Percentiles rank a stretch among this genome's conserved stretches.
These are phyloP conservation scores for Hystrix cristata DNA, from an alignment of 2,113 vertebrate genomes.

Conservation along the genomic window DNA sequence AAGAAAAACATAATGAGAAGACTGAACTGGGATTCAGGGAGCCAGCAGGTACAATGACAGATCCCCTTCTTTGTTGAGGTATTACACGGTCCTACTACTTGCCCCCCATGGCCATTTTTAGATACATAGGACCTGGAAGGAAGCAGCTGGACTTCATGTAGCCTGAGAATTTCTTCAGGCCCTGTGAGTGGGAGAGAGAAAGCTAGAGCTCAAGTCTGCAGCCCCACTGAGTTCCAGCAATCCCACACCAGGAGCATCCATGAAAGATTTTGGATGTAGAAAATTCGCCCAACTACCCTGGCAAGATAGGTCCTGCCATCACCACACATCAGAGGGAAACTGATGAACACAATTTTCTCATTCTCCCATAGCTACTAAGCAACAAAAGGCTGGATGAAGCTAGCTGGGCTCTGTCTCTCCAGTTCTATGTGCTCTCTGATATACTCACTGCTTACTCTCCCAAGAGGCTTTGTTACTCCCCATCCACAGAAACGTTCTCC, in stretches of 20 bases:
- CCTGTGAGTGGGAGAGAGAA: conserved; percentile 81
- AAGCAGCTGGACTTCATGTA: conserved; percentile 92
- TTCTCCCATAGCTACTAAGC: background rate
- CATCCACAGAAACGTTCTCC: background rate
- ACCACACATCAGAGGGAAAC: background rate
- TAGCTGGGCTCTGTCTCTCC: background rate
- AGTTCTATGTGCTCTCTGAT: background rate
- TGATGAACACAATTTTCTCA: background rate
- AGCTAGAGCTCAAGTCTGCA: background rate
- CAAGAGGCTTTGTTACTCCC: background rate
- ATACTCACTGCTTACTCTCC: rapidly evolving
- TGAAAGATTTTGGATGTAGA: background rate
- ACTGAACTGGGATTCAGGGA: background rate
- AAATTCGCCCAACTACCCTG: background rate
- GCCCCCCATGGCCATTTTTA: conserved; percentile 84
- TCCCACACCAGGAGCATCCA: background rate
- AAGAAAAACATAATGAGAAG: background rate
- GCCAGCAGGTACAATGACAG: background rate
- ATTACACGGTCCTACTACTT: conserved; percentile 67
- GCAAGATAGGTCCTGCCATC: rapidly evolving
- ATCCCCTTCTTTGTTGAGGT: background rate
- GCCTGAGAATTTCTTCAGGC: conserved; percentile 91
- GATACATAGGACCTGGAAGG: conserved; percentile 84
- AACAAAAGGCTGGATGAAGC: background rate
- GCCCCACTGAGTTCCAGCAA: background rate